A percentile compares a stretch with the other conserved stretches of the same genome.
Conservation (phyloP, 92 coral and sea anemone species). For the Heliopora coerulea region DNA sequence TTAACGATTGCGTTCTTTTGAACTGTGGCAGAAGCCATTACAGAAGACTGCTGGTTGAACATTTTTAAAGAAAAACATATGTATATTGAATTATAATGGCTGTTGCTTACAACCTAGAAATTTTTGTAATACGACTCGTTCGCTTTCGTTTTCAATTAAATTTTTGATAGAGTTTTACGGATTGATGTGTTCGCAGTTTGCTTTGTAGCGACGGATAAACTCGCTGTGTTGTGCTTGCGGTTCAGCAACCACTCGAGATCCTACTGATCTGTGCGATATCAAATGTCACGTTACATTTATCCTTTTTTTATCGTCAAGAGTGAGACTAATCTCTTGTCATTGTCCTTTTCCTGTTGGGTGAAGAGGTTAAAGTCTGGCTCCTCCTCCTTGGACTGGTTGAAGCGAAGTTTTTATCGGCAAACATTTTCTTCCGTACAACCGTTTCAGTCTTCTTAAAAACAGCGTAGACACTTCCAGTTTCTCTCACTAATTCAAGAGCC, state of each 20-base stretch:
- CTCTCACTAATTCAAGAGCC: no score
- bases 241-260: constrained; percentile 14
- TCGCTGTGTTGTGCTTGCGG: background rate
- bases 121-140: constrained; percentile 9
- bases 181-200: background rate
- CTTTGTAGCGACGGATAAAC: no score
- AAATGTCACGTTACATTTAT: constrained; percentile 6
- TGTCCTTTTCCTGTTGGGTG: background rate
- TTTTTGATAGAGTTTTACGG: constrained; percentile 13
- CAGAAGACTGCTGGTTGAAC: constrained; percentile 12
- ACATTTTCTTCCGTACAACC: no score
- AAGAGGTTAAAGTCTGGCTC: background rate
- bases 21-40: background rate
- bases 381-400: background rate
- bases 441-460: no score
- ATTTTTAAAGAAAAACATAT: constrained; percentile 17
- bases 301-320: constrained; percentile 1
- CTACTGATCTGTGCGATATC: background rate
- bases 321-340: constrained; percentile 25
- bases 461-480: no score
- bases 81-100: constrained; percentile 26
- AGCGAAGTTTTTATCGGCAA: no score
- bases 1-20: constrained; percentile 10
- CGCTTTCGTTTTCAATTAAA: constrained; percentile 26
- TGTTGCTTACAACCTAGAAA: constrained; percentile 4